A percentile compares a stretch with the other conserved stretches of the same genome.
phyloP scores from a whole-genome alignment of 2,113 vertebrate species.

The Halichoerus grypus region DNA sequence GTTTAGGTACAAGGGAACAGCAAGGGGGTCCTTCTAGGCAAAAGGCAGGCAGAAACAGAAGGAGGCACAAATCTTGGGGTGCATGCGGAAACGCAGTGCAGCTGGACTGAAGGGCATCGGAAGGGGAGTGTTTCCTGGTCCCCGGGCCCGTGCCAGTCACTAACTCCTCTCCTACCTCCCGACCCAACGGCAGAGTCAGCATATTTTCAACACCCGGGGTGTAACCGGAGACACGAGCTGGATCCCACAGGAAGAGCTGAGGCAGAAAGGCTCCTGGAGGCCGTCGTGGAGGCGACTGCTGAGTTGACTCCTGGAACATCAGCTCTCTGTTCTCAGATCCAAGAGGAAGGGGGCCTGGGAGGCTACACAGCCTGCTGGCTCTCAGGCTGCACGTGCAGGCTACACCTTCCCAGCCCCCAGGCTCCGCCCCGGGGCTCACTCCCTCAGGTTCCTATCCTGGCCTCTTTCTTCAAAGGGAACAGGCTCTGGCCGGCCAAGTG shows the following conservation, averaged over 20 bases:
- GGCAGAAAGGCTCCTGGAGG: constrained; percentile 21
- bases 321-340: neutral
- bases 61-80: neutral
- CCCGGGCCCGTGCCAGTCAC: neutral
- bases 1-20: neutral
- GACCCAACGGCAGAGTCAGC: neutral
- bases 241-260: neutral
- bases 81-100: neutral
- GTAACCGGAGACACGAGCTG: neutral
- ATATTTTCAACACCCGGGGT: neutral
- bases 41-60: neutral
- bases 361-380: neutral
- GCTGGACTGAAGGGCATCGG: neutral
- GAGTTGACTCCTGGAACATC: neutral
- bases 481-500: neutral
- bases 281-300: neutral
- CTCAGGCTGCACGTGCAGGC: neutral
- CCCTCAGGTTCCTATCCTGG: neutral
- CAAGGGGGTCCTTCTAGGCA: neutral
- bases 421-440: neutral
- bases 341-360: neutral
- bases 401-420: neutral
- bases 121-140: constrained; percentile 18
- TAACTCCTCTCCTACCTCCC: neutral
- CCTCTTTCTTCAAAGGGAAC: constrained; percentile 12